Conservation (phyloP, 2,888 invertebrate species). For the Torymus aiolomorphi region DNA sequence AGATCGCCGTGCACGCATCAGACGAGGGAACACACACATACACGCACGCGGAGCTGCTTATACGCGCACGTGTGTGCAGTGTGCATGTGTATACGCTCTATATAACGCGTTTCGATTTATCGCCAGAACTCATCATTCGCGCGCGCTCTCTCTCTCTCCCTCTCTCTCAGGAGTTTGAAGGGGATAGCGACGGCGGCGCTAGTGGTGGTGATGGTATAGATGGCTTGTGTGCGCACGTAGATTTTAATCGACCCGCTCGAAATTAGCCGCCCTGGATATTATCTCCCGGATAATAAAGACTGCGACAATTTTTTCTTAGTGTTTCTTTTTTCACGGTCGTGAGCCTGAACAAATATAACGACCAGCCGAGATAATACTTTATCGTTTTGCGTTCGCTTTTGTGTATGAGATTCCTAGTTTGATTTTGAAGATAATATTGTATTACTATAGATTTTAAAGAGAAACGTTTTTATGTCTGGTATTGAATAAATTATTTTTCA, state of each 20-base stretch:
- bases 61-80: not conserved
- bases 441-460: no score
- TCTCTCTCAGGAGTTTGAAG: slow-evolving; percentile 6
- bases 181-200: not conserved
- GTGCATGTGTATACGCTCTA: not conserved
- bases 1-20: slow-evolving; percentile 23
- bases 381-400: no score
- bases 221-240: not conserved
- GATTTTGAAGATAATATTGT: no score
- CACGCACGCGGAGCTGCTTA: not conserved
- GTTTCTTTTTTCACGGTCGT: slow-evolving; percentile 1
- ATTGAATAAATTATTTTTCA: no score
- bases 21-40: not conserved
- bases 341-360: slow-evolving; percentile 17
- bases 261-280: slow-evolving; percentile 24
- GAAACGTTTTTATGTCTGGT: no score
- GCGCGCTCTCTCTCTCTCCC: not conserved
- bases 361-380: no score
- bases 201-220: no score
- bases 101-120: slow-evolving; percentile 46
- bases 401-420: no score
- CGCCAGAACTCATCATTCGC: slow-evolving; percentile 36
- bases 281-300: slow-evolving; percentile 13
- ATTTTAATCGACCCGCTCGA: slow-evolving; percentile 25
- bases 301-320: not conserved